These are phyloP conservation scores for Actinopyga echinites DNA, from an alignment of 53 echinoderm and acorn worm genomes.

Conservation along the genomic window DNA sequence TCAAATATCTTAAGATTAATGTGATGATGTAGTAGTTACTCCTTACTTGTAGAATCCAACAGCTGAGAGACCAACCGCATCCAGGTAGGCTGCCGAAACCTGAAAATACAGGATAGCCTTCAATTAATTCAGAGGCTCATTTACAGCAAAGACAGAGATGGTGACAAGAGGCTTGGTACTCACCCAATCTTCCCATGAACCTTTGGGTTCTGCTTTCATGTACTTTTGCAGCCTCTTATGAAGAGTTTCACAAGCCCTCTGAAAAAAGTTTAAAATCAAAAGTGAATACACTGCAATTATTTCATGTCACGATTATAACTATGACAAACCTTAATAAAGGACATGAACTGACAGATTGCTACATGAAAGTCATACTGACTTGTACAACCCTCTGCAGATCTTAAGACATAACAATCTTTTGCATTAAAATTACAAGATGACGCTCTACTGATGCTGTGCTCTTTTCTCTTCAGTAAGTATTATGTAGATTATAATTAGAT, in stretches of 20 bases:
- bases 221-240: constrained; percentile 71
- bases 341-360: no score
- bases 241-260: constrained; percentile 79
- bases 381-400: no score
- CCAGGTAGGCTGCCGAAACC: constrained; percentile 65
- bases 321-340: neutral
- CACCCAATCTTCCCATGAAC: constrained; percentile 91
- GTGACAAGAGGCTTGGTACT: no score
- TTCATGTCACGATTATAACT: neutral
- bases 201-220: constrained; percentile 71
- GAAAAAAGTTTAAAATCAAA: neutral
- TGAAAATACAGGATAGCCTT: constrained; percentile 7
- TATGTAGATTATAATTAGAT: no score
- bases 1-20: neutral
- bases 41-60: constrained; percentile 83
- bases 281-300: neutral
- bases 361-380: no score
- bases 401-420: no score
- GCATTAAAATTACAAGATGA: no score
- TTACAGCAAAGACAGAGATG: no score
- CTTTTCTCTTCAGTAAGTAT: no score
- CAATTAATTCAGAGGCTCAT: neutral
- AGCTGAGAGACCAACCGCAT: constrained; percentile 71
- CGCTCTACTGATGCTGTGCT: no score
- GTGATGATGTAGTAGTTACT: neutral